Percentiles rank a stretch among this genome's conserved stretches.
phyloP scores from a whole-genome alignment of 2,113 vertebrate genomes.

The Pseudolaguvia tuberculata region DNA sequence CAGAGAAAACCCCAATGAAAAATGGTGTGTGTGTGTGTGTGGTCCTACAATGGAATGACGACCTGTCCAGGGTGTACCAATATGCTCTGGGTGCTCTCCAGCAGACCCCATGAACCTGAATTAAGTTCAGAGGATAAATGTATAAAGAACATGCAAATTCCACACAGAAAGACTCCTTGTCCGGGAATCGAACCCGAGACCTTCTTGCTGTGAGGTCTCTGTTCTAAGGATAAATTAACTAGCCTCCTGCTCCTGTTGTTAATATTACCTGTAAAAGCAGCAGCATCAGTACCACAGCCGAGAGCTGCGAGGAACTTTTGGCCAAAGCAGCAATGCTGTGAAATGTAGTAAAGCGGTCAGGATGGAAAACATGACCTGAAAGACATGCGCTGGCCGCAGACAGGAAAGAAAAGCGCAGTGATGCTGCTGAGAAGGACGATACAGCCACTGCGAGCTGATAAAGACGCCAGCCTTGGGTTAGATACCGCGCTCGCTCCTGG shows the following conservation, averaged over 20 bases:
- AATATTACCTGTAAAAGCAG: conserved; percentile 64
- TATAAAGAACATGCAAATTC: too few species aligned
- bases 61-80: too few species aligned
- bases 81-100: too few species aligned
- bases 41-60: too few species aligned
- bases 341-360: conserved; percentile 59
- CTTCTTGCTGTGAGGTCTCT: too few species aligned
- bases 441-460: conserved; percentile 59
- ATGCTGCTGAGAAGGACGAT: conserved; percentile 60
- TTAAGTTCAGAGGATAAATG: too few species aligned
- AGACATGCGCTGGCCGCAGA: conserved; percentile 50
- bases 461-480: conserved; percentile 47
- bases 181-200: too few species aligned
- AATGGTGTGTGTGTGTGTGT: too few species aligned
- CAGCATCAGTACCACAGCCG: conserved; percentile 65
- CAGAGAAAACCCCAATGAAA: too few species aligned
- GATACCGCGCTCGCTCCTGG: conserved; percentile 47
- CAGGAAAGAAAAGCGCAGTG: conserved; percentile 62
- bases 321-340: conserved; percentile 59
- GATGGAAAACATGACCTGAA: conserved; percentile 50
- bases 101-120: too few species aligned
- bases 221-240: too few species aligned
- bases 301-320: conserved; percentile 56
- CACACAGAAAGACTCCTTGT: too few species aligned
- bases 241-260: not conserved